Evolutionary conservation across 2,113 vertebrate species (phyloP).

Genomic region (Dicerorhinus sumatrensis): DNA sequence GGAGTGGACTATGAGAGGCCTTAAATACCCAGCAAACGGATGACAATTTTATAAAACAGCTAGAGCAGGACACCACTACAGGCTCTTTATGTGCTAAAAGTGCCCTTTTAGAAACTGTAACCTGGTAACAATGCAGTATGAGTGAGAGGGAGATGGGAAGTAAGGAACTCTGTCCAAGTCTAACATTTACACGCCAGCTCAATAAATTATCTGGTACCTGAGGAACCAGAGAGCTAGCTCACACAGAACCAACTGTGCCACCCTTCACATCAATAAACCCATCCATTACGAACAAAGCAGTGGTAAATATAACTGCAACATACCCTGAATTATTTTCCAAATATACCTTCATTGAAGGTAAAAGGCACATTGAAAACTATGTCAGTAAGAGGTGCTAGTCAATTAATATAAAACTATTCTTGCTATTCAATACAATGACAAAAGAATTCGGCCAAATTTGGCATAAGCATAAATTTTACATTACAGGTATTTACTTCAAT

Average conservation of each 20-base stretch:
- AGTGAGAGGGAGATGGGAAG: conserved; percentile 29
- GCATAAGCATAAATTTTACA: conserved; percentile 31
- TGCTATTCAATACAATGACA: not conserved
- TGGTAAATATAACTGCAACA: not conserved
- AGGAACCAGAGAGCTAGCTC: not conserved
- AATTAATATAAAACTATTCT: not conserved
- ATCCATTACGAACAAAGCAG: not conserved
- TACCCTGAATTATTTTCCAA: conserved; percentile 3
- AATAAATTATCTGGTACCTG: not conserved
- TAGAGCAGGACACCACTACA: not conserved
- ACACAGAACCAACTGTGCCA: not conserved
- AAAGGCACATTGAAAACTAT: conserved; percentile 11
- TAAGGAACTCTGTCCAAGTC: not conserved
- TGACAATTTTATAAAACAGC: not conserved
- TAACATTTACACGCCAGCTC: not conserved
- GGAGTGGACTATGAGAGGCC: not conserved
- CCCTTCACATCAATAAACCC: not conserved
- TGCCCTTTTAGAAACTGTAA: not conserved
- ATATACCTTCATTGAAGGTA: conserved; percentile 17
- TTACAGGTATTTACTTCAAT: not conserved
- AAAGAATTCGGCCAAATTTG: conserved; percentile 42
- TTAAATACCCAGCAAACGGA: not conserved
- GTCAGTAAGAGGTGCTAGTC: not conserved
- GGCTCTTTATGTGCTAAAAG: not conserved
- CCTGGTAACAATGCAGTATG: not conserved